Percentiles rank a stretch among this genome's conserved stretches.
These are phyloP conservation scores for Corythornis madagascariensis DNA, from an alignment of 2,113 vertebrate species.

Conservation along the genomic window DNA sequence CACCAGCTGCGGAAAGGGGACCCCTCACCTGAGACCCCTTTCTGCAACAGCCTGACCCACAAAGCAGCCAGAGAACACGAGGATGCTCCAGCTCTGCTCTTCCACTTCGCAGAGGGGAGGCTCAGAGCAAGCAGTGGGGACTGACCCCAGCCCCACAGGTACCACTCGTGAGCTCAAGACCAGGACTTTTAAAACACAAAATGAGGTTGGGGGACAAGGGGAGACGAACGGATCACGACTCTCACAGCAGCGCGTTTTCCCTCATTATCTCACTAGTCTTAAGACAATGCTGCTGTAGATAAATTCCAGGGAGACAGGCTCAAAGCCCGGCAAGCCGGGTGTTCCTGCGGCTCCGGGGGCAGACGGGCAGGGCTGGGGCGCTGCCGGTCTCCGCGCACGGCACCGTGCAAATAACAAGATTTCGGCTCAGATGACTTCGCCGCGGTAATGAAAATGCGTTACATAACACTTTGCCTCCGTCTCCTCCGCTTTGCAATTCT, in stretches of 20 bases:
- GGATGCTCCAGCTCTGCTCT: accelerated
- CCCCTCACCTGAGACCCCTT: background rate
- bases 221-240: accelerated
- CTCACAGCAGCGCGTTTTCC: background rate
- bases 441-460: constrained; percentile 28
- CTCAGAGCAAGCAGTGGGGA: accelerated
- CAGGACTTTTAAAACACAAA: background rate
- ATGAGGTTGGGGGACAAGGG: background rate
- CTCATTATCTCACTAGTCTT: background rate
- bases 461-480: constrained; percentile 54
- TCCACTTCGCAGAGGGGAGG: background rate
- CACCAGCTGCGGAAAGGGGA: background rate
- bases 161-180: accelerated
- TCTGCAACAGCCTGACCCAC: background rate
- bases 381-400: background rate
- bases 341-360: background rate
- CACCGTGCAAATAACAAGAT: constrained; percentile 9
- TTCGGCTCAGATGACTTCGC: constrained; percentile 43
- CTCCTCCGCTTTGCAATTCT: constrained; percentile 3
- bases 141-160: background rate
- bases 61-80: background rate
- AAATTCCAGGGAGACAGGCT: background rate
- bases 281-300: background rate
- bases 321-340: background rate
- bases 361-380: background rate